Conservation (phyloP, 2,888 invertebrate species). For the Loripinus fragilis region DNA sequence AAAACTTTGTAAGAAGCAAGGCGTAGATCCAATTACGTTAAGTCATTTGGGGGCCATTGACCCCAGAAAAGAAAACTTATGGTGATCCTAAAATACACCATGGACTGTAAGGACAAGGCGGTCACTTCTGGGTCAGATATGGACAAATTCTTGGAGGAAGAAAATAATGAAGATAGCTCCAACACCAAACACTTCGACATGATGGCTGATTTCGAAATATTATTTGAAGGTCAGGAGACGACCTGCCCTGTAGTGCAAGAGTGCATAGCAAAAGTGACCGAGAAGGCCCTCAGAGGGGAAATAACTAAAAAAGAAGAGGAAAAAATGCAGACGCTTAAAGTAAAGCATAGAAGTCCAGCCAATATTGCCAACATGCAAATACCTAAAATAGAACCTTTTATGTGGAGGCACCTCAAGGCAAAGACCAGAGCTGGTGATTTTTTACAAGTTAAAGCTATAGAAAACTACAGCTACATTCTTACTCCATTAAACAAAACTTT, state of each 20-base stretch:
- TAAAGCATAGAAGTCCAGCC: background rate
- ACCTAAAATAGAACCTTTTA: background rate
- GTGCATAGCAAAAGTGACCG: background rate
- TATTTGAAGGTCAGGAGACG: background rate
- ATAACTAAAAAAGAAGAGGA: background rate
- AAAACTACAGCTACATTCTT: background rate
- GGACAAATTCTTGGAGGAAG: background rate
- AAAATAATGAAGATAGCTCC: background rate
- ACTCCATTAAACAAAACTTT: background rate
- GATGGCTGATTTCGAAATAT: background rate
- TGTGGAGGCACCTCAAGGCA: background rate
- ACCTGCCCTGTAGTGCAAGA: background rate
- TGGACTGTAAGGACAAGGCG: too few relatives aligned
- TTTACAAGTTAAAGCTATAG: background rate
- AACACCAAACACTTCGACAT: background rate
- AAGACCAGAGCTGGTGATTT: background rate
- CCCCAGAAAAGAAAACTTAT: too few relatives aligned
- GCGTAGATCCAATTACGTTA: too few relatives aligned
- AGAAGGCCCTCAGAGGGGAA: slow-evolving; percentile 10
- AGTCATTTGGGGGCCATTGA: too few relatives aligned
- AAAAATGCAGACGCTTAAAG: background rate
- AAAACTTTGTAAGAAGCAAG: too few relatives aligned
- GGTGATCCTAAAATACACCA: too few relatives aligned
- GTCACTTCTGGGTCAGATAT: too few relatives aligned
- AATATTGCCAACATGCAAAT: slow-evolving; percentile 15